These are phyloP conservation scores for Venustoraphidia nigricollis DNA, from an alignment of 2,888 invertebrate species.

Conservation along the genomic window DNA sequence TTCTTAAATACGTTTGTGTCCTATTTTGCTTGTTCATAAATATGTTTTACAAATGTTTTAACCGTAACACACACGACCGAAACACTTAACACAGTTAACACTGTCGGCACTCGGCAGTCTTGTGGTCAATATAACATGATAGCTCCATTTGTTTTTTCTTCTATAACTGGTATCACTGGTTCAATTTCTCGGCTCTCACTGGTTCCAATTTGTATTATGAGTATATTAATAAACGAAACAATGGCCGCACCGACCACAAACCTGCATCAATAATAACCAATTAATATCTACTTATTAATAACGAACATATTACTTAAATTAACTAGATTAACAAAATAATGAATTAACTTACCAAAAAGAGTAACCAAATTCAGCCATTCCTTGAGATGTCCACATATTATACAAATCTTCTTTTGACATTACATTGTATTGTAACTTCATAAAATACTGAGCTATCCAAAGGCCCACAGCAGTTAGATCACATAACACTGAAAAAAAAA, in stretches of 20 bases:
- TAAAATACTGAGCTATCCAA: constrained; percentile 74
- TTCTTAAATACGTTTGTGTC: no score
- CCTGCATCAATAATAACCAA: constrained; percentile 28
- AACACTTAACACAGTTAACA: no score
- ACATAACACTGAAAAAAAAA: constrained; percentile 46
- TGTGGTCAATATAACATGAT: constrained; percentile 61
- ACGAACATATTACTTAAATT: no score
- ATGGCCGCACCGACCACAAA: constrained; percentile 55
- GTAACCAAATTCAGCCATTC: constrained; percentile 65
- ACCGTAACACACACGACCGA: no score
- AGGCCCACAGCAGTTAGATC: constrained; percentile 60
- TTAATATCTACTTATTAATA: no score
- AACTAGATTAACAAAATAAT: no score
- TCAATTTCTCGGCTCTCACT: constrained; percentile 47
- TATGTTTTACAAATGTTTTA: no score
- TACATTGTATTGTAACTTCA: constrained; percentile 67
- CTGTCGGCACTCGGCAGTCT: no score
- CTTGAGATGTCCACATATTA: constrained; percentile 70
- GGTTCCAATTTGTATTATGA: constrained; percentile 57
- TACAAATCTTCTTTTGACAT: constrained; percentile 63
- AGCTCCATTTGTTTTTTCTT: constrained; percentile 69
- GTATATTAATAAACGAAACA: constrained; percentile 55
- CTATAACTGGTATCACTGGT: constrained; percentile 49
- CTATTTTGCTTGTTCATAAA: no score
- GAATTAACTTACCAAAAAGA: constrained; percentile 67